These are phyloP conservation scores for Pygoscelis adeliae DNA, from an alignment of 2,113 vertebrate genomes.

Conservation along the genomic window DNA sequence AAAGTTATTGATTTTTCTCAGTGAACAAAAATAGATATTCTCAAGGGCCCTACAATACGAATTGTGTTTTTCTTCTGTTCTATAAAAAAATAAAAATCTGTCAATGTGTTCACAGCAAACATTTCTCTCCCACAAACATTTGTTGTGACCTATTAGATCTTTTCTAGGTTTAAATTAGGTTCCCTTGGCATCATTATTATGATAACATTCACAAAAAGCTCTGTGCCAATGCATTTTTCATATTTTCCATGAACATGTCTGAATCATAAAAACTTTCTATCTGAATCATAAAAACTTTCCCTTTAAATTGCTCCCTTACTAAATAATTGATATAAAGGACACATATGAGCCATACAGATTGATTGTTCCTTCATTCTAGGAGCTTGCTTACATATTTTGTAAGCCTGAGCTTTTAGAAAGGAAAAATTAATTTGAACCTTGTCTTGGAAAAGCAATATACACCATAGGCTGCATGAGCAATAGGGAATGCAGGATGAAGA, in stretches of 20 bases:
- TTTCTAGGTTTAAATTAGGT: neutral
- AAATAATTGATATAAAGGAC: neutral
- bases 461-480: neutral
- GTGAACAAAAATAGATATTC: neutral
- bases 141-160: neutral
- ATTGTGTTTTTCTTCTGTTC: constrained; percentile 1
- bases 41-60: neutral
- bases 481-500: neutral
- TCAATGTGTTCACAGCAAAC: neutral
- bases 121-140: neutral
- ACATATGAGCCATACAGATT: neutral
- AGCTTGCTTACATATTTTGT: neutral
- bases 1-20: neutral
- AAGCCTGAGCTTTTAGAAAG: neutral
- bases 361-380: neutral
- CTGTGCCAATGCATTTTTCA: neutral
- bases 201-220: neutral
- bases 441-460: neutral
- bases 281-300: neutral
- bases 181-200: neutral
- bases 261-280: neutral
- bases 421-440: neutral
- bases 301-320: neutral
- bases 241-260: neutral
- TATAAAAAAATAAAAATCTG: constrained; percentile 9